Evolutionary conservation across 2,797 vertebrate genomes (phyloP).

Genomic region (Lithobates sylvaticus): DNA sequence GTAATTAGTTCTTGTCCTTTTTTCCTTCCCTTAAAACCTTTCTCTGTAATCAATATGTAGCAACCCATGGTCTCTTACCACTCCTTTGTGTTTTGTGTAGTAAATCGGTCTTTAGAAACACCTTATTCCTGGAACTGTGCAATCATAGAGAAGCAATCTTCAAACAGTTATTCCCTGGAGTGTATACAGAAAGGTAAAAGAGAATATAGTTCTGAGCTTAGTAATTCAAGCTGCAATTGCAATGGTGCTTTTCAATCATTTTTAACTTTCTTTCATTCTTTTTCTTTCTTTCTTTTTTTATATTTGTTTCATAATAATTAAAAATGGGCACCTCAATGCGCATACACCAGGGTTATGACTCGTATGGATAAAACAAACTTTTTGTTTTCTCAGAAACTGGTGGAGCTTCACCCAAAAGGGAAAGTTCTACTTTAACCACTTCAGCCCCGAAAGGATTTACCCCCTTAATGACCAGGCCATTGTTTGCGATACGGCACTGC

Average conservation of each 20-base stretch:
- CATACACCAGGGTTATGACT: no score
- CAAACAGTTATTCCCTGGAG: background rate
- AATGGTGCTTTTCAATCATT: background rate
- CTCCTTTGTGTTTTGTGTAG: conserved; percentile 24
- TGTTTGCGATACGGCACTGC: no score
- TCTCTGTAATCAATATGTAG: conserved; percentile 48
- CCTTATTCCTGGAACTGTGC: conserved; percentile 1
- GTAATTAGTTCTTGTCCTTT: conserved; percentile 57
- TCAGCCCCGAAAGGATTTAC: no score
- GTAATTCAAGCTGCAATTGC: background rate
- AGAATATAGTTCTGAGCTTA: background rate
- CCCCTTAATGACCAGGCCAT: no score
- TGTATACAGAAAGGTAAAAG: background rate
- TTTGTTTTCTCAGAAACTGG: no score
- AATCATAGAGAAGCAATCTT: conserved; percentile 4
- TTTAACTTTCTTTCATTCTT: no score
- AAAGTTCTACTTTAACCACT: no score
- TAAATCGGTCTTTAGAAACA: conserved; percentile 17
- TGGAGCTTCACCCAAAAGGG: no score
- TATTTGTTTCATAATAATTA: no score
- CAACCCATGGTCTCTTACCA: conserved; percentile 22
- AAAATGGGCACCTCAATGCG: no score
- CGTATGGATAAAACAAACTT: no score
- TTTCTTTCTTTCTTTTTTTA: no score
- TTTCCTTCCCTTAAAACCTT: conserved; percentile 19